A percentile compares a stretch with the other conserved stretches of the same genome.
These are phyloP conservation scores for Notoglanidium macrostoma DNA, from an alignment of 2,797 vertebrate species.

Conservation along the genomic window DNA sequence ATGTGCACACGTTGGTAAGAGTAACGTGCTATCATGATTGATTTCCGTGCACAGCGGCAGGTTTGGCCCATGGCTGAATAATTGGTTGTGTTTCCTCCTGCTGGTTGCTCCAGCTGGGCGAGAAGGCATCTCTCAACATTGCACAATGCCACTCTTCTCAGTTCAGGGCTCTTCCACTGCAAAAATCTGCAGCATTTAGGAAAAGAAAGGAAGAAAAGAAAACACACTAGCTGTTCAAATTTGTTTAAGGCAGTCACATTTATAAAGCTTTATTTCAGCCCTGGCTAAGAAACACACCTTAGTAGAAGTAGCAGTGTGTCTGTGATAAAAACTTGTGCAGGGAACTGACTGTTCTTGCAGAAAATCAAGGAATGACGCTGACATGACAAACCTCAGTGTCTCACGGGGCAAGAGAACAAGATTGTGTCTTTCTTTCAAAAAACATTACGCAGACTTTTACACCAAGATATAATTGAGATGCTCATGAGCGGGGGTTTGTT, in stretches of 20 bases:
- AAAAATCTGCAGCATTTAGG: conserved; percentile 39
- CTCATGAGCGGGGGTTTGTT: conserved; percentile 14
- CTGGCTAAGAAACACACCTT: conserved; percentile 3
- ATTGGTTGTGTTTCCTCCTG: conserved; percentile 50
- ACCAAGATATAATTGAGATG: conserved; percentile 37
- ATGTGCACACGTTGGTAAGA: background rate
- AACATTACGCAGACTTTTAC: conserved; percentile 27
- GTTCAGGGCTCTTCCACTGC: conserved; percentile 43
- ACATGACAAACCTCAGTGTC: conserved; percentile 33
- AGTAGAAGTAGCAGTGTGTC: background rate
- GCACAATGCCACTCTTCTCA: conserved; percentile 43
- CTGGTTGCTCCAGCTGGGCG: conserved; percentile 40
- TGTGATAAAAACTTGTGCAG: background rate
- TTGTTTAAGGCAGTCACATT: conserved; percentile 18
- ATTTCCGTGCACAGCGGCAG: conserved; percentile 40
- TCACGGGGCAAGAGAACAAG: conserved; percentile 10
- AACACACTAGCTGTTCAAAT: conserved; percentile 13
- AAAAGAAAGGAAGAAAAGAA: background rate
- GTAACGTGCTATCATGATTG: conserved; percentile 43
- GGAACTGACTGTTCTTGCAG: conserved; percentile 36
- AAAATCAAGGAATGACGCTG: conserved; percentile 45
- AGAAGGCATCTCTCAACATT: conserved; percentile 43
- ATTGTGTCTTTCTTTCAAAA: conserved; percentile 43
- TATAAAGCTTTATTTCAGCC: conserved; percentile 14
- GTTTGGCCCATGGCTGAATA: conserved; percentile 52